Evolutionary conservation across 1,140 invertebrate genomes (phyloP).

Genomic region (Procambarus clarkii): DNA sequence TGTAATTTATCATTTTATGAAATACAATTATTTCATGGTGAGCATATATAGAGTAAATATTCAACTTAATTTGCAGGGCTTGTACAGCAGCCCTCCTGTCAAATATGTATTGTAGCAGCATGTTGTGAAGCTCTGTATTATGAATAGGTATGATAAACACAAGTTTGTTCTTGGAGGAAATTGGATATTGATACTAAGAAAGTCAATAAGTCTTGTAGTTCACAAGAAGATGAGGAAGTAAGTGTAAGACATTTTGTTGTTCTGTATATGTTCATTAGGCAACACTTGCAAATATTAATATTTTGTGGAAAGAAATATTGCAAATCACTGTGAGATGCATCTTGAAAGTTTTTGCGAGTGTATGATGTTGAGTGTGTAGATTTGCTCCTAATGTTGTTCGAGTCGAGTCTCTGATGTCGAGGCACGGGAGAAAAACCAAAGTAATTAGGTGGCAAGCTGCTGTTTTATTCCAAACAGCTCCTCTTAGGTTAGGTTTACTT

Average conservation of each 20-base stretch:
- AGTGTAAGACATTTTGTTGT: slow-evolving; percentile 16
- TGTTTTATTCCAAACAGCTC: slow-evolving; percentile 18
- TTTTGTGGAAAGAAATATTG: slow-evolving; percentile 15
- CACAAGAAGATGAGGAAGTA: neutral
- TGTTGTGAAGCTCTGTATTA: slow-evolving; percentile 15
- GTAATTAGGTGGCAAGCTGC: slow-evolving; percentile 17
- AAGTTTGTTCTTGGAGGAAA: slow-evolving; percentile 28
- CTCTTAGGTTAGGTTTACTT: neutral
- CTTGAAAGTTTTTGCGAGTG: slow-evolving; percentile 2
- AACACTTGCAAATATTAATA: slow-evolving; percentile 19
- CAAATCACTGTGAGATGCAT: slow-evolving; percentile 7
- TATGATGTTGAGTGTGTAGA: slow-evolving; percentile 33
- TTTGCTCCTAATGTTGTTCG: slow-evolving; percentile 32
- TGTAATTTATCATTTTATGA: neutral
- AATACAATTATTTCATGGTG: neutral
- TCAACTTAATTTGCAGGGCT: neutral
- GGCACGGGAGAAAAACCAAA: slow-evolving; percentile 38
- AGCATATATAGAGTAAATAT: neutral
- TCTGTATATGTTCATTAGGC: slow-evolving; percentile 20
- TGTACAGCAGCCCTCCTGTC: neutral
- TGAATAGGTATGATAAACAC: slow-evolving; percentile 22
- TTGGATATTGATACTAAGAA: slow-evolving; percentile 21
- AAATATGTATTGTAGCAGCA: neutral
- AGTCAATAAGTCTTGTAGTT: neutral
- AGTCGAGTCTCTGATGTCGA: slow-evolving; percentile 23